Percentiles rank a stretch among this genome's conserved stretches.
These are phyloP conservation scores for Coleophora flavipennella DNA, from an alignment of 2,888 invertebrate species.

Conservation along the genomic window DNA sequence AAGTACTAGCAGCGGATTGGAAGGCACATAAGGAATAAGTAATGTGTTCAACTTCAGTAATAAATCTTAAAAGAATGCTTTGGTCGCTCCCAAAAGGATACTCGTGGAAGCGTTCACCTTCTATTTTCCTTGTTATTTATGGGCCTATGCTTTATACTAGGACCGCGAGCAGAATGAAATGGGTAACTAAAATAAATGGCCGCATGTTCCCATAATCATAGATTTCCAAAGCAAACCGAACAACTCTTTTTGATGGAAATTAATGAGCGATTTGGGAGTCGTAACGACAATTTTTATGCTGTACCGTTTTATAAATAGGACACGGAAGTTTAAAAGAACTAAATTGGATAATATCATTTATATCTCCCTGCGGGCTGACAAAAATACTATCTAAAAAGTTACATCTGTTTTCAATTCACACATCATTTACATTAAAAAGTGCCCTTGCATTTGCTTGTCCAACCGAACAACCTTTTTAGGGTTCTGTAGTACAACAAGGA, in stretches of 20 bases:
- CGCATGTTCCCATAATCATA: slow-evolving; percentile 58
- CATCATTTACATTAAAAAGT: slow-evolving; percentile 63
- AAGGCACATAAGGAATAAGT: slow-evolving; percentile 68
- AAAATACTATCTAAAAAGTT: slow-evolving; percentile 28
- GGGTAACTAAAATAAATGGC: slow-evolving; percentile 67
- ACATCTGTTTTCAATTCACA: slow-evolving; percentile 51
- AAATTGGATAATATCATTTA: too few species aligned
- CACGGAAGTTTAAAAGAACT: too few species aligned
- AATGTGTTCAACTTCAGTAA: slow-evolving; percentile 68
- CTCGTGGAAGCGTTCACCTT: slow-evolving; percentile 69
- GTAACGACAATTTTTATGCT: slow-evolving; percentile 30
- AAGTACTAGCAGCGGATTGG: slow-evolving; percentile 45
- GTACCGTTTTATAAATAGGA: slow-evolving; percentile 21
- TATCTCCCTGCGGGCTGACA: too few species aligned
- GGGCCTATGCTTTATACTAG: slow-evolving; percentile 67
- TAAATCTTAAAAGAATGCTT: slow-evolving; percentile 73
- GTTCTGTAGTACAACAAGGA: too few species aligned
- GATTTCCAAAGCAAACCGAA: slow-evolving; percentile 42
- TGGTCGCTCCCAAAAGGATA: slow-evolving; percentile 70
- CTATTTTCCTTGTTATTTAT: slow-evolving; percentile 71
- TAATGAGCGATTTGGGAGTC: slow-evolving; percentile 43
- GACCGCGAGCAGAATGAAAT: slow-evolving; percentile 66
- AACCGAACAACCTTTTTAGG: slow-evolving; percentile 56
- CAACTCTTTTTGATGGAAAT: slow-evolving; percentile 50
- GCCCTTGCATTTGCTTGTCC: slow-evolving; percentile 57